Evolutionary conservation across 2,113 vertebrate species (phyloP).

Genomic region (Hoplias malabaricus): DNA sequence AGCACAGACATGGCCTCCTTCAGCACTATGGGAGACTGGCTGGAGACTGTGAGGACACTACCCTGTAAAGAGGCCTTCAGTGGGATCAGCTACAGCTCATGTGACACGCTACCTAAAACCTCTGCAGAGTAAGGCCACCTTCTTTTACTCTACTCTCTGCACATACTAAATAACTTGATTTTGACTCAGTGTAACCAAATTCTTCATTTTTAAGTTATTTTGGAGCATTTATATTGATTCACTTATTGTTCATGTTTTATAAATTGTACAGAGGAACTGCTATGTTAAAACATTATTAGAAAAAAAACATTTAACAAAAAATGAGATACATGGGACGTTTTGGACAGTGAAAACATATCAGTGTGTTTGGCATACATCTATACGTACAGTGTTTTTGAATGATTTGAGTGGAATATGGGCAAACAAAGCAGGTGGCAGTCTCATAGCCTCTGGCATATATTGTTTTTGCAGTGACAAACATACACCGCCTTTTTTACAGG

Average conservation of each 20-base stretch:
- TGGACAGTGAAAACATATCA: neutral
- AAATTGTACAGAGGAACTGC: no score
- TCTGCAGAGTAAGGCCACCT: slow-evolving; percentile 87
- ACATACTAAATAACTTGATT: neutral
- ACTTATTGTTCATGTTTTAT: no score
- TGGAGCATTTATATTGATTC: no score
- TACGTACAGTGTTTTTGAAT: slow-evolving; percentile 7
- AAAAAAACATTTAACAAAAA: no score
- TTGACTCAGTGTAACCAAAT: neutral
- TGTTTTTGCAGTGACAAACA: slow-evolving; percentile 11
- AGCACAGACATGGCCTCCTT: slow-evolving; percentile 83
- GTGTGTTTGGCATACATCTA: slow-evolving; percentile 4
- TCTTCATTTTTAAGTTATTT: no score
- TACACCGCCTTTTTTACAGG: neutral
- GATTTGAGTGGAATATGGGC: neutral
- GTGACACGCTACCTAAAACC: slow-evolving; percentile 95
- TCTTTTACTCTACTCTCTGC: neutral
- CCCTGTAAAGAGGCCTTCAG: slow-evolving; percentile 95
- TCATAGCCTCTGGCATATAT: neutral
- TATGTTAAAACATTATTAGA: no score
- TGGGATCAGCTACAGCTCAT: slow-evolving; percentile 93
- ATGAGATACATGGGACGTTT: neutral
- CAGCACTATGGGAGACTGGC: slow-evolving; percentile 85
- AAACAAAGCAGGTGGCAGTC: neutral
- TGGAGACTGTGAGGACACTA: slow-evolving; percentile 87